These are phyloP conservation scores for Spicauda simplicius DNA, from an alignment of 2,888 invertebrate species.

Conservation along the genomic window DNA sequence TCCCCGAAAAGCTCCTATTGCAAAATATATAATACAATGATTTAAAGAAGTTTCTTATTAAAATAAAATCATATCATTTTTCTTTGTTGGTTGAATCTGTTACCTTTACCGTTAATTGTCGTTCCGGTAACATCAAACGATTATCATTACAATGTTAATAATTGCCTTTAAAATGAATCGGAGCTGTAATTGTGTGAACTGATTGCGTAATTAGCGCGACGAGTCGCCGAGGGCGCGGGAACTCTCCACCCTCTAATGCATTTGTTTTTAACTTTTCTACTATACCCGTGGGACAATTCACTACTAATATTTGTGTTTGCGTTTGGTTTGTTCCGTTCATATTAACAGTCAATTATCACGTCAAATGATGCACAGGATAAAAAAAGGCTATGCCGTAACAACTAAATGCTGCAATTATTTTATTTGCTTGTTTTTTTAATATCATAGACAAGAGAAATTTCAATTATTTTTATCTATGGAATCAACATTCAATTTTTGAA, in stretches of 20 bases:
- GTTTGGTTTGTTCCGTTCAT: not conserved
- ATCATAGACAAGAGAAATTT: no score
- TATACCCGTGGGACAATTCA: slow-evolving; percentile 68
- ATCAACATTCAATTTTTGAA: no score
- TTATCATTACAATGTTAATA: slow-evolving; percentile 22
- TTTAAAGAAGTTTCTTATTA: no score
- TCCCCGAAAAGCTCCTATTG: no score
- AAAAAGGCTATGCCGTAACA: no score
- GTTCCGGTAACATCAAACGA: slow-evolving; percentile 18
- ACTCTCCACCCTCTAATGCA: slow-evolving; percentile 57
- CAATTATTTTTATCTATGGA: no score
- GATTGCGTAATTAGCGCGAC: slow-evolving; percentile 80
- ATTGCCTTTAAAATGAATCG: slow-evolving; percentile 33
- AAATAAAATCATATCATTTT: no score
- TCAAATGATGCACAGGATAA: not conserved
- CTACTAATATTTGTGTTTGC: slow-evolving; percentile 27
- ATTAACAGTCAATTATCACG: not conserved
- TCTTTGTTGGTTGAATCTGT: not conserved
- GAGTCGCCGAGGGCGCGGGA: slow-evolving; percentile 78
- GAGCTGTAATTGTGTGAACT: slow-evolving; percentile 78
- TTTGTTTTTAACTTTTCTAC: slow-evolving; percentile 57
- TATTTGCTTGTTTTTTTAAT: no score
- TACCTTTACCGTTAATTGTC: slow-evolving; percentile 10
- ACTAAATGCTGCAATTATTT: no score
- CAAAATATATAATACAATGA: no score